These are phyloP conservation scores for Setipinna tenuifilis DNA, from an alignment of 2,797 vertebrate genomes.

Conservation along the genomic window DNA sequence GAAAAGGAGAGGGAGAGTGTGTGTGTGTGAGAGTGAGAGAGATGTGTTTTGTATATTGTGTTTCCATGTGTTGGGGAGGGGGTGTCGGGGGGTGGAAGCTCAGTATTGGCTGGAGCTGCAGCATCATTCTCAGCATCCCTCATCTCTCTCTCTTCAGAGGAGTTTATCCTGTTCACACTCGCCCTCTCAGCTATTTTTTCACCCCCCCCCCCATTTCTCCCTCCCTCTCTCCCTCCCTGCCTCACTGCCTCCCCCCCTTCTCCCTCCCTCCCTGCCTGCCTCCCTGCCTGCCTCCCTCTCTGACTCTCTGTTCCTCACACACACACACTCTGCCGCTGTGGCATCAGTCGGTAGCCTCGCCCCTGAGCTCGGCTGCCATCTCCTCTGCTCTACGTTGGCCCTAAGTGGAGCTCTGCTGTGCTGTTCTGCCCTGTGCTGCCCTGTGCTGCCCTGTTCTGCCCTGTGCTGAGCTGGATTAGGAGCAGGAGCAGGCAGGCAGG, in stretches of 20 bases:
- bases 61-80: conserved; percentile 32
- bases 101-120: conserved; percentile 65
- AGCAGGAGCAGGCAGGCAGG: not conserved
- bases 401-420: conserved; percentile 51
- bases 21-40: conserved; percentile 50
- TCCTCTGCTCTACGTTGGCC: conserved; percentile 25
- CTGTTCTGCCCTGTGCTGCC: conserved; percentile 55
- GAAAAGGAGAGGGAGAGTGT: conserved; percentile 9
- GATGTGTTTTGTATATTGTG: conserved; percentile 45
- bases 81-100: conserved; percentile 50
- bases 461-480: not conserved
- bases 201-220: not conserved
- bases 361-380: conserved; percentile 5
- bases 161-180: conserved; percentile 6
- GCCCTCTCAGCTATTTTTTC: conserved; percentile 26
- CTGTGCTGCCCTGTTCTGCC: conserved; percentile 49
- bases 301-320: conserved; percentile 43
- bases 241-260: not conserved
- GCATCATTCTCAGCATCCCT: conserved; percentile 69
- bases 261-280: conserved; percentile 16
- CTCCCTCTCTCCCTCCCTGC: conserved; percentile 44
- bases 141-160: conserved; percentile 57
- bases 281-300: conserved; percentile 38
- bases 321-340: conserved; percentile 28
- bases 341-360: conserved; percentile 37